These are phyloP conservation scores for Danaus chrysippus DNA, from an alignment of 2,888 invertebrate genomes.

Conservation along the genomic window DNA sequence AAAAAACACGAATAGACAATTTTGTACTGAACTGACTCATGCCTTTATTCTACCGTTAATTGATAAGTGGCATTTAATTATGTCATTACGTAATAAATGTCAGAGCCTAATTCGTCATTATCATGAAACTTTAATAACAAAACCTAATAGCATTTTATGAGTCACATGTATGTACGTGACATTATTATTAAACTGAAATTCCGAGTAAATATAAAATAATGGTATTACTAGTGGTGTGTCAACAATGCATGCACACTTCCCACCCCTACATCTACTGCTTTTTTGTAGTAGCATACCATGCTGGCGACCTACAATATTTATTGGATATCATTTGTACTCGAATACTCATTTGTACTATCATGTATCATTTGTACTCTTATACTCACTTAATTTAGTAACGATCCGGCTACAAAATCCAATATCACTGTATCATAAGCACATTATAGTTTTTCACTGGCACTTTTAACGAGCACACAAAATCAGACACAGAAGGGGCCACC, in stretches of 20 bases:
- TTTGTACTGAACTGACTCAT: neutral
- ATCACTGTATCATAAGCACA: constrained; percentile 49
- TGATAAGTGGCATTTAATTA: neutral
- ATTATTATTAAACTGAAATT: constrained; percentile 5
- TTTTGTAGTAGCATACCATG: constrained; percentile 50
- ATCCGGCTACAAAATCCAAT: constrained; percentile 54
- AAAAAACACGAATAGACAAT: neutral
- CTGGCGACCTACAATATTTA: constrained; percentile 42
- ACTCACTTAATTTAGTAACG: constrained; percentile 58
- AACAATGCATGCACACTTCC: constrained; percentile 66
- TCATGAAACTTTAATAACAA: neutral
- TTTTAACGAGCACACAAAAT: constrained; percentile 41
- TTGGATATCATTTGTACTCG: constrained; percentile 28
- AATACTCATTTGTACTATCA: constrained; percentile 62
- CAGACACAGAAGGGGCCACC: constrained; percentile 47
- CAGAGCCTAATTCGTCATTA: neutral
- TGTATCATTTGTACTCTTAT: constrained; percentile 31
- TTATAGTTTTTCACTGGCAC: constrained; percentile 42
- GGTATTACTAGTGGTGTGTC: constrained; percentile 55
- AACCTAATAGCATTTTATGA: neutral
- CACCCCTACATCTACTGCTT: constrained; percentile 56
- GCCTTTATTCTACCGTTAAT: neutral
- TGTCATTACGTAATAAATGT: neutral
- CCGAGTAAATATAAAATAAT: constrained; percentile 29
- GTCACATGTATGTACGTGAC: neutral